Base-by-base conservation (phyloP, 37 sponge, comb jelly and placozoan genomes). In the Diacarnus erythraeanus region DNA sequence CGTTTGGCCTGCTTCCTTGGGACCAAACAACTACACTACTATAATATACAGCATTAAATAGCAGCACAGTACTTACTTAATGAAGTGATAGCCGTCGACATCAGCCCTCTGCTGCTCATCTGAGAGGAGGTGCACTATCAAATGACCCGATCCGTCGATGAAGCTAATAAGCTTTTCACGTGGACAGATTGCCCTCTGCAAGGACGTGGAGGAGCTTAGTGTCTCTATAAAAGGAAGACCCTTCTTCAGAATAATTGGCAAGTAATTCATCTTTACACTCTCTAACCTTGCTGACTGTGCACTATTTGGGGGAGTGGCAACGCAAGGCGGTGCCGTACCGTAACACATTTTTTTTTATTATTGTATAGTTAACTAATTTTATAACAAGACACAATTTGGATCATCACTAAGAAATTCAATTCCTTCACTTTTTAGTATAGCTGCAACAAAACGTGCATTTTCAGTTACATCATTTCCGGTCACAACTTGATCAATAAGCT, bases 181-280 rank as follows among this genome's bases (percentile, higher is more conserved):
- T 3, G 85, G 78, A 30, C 85, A 84, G 2, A 84, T 59, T 17
- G 71, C 34, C 36, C 85, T 57, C 35, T 75, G 42, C 59, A 27
- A 26, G 21, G 59, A 20, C n/a, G 12, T 42, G 18, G 38, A 23
- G 18, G 25, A 35, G 51, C 61, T 59, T 1, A 60, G 23, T 8
- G 71, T 31, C 15, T 71, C 63, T 2, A 84, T 59, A 63, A 71
- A 77, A 29, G 78, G 72, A 34, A 36, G 36, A 10, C 71, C 47
- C 37, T 69, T 77, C 72, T 77, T 77, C 64, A 84, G 31, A 8
- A 71, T 17, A 20, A 84, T 65, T 12, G 85, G 85, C 29, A 84
- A 56, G 72, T 61, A 77, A 26, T 77, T 72, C 85, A 84, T 84
- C 26, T 21, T 8, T 58, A n/a, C n/a, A 25, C 9, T 65, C 31